phyloP scores from a whole-genome alignment of 2,888 invertebrate species.

The Electrophaes corylata region DNA sequence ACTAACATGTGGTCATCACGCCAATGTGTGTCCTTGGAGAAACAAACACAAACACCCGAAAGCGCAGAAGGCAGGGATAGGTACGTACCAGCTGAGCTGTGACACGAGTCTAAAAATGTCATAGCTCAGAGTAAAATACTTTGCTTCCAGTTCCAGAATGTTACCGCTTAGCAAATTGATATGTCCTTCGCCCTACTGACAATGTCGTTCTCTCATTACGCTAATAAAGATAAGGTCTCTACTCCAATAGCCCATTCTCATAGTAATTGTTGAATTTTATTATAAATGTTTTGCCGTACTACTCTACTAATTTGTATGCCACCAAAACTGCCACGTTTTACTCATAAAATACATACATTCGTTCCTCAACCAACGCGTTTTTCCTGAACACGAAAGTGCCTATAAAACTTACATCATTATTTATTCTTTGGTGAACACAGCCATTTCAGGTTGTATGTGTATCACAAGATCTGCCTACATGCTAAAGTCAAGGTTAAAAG shows the following conservation, averaged over 20 bases:
- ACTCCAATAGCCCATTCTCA: constrained; percentile 2
- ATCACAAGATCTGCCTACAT: neutral
- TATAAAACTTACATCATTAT: no score
- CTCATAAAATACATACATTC: neutral
- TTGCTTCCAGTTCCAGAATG: constrained; percentile 20
- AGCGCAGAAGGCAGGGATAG: no score
- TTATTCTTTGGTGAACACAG: neutral
- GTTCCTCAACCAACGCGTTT: neutral
- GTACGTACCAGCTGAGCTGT: no score
- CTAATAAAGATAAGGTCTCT: constrained; percentile 31
- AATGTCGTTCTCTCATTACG: constrained; percentile 35
- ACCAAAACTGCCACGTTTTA: neutral
- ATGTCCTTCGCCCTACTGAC: constrained; percentile 39
- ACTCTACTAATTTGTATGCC: neutral
- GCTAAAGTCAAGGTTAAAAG: neutral
- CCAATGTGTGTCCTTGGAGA: no score
- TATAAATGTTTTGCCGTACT: no score
- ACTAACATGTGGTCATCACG: no score
- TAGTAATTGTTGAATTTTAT: neutral
- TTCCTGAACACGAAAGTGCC: neutral
- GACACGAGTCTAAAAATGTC: no score
- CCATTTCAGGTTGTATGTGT: neutral
- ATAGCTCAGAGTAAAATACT: no score
- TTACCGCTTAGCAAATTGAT: constrained; percentile 25
- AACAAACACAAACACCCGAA: no score